These are phyloP conservation scores for Marmota monax DNA, from an alignment of 2,113 vertebrate genomes.

Conservation along the genomic window DNA sequence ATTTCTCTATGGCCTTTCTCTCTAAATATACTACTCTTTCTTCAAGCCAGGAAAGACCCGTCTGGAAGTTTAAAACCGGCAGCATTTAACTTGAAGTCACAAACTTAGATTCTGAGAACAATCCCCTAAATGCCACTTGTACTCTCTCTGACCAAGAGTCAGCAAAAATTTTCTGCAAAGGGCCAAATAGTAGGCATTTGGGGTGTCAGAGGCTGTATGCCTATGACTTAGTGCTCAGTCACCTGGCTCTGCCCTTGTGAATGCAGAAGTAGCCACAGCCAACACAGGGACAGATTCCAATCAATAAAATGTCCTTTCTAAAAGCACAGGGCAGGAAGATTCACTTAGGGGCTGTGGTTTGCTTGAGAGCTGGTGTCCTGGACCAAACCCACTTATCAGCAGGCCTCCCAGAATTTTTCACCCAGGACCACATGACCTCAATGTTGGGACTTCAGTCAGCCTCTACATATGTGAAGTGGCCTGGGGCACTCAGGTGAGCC, in stretches of 20 bases:
- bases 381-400: background rate
- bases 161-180: background rate
- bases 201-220: background rate
- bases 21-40: background rate
- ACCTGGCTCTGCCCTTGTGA: background rate
- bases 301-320: background rate
- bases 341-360: accelerated
- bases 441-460: background rate
- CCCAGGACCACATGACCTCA: background rate
- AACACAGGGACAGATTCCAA: too few species aligned
- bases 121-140: background rate
- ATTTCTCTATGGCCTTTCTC: background rate
- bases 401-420: background rate
- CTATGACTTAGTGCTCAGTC: background rate
- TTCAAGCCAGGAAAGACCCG: background rate
- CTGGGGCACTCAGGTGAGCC: background rate
- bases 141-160: background rate
- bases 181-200: background rate
- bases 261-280: background rate
- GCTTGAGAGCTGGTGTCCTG: background rate
- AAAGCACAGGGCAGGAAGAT: background rate
- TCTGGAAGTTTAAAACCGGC: background rate
- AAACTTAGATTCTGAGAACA: background rate
- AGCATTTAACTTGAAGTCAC: background rate
- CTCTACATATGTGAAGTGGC: background rate